phyloP scores from a whole-genome alignment of 2,888 invertebrate genomes.

The Temnothorax rugatulus region DNA sequence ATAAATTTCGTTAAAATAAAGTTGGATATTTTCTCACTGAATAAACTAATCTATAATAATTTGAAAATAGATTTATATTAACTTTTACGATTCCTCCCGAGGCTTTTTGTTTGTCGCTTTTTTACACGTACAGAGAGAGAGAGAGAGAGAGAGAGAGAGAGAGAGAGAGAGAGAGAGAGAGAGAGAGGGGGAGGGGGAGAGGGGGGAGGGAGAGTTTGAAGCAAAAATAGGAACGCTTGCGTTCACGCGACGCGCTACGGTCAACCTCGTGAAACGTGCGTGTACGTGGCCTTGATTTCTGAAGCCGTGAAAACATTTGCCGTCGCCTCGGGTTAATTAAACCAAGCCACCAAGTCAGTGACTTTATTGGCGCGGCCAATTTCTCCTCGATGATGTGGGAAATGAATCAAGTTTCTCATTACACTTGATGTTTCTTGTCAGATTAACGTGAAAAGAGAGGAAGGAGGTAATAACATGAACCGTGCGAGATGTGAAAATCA shows the following conservation, averaged over 20 bases:
- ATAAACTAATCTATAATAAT: background rate
- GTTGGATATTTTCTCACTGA: background rate
- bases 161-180: background rate
- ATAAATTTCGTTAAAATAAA: background rate
- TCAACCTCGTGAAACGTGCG: slow-evolving; percentile 47
- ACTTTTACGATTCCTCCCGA: background rate
- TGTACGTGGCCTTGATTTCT: slow-evolving; percentile 78
- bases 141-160: background rate
- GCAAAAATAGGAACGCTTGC: slow-evolving; percentile 20
- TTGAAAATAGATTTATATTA: slow-evolving; percentile 8
- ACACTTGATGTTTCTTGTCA: background rate
- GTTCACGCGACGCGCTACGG: slow-evolving; percentile 28
- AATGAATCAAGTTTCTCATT: slow-evolving; percentile 21
- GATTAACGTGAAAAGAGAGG: background rate
- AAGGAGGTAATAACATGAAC: background rate
- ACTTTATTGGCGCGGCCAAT: slow-evolving; percentile 77
- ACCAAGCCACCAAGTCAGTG: slow-evolving; percentile 82
- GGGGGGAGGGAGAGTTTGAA: background rate
- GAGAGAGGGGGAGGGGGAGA: background rate
- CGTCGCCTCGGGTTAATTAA: slow-evolving; percentile 78
- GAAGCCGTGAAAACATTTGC: slow-evolving; percentile 76
- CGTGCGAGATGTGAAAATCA: background rate
- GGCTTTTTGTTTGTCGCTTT: background rate
- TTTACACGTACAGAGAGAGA: background rate
- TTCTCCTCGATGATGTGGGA: slow-evolving; percentile 67